phyloP scores from a whole-genome alignment of 2,888 invertebrate species.

The Hyppa rectilinea region DNA sequence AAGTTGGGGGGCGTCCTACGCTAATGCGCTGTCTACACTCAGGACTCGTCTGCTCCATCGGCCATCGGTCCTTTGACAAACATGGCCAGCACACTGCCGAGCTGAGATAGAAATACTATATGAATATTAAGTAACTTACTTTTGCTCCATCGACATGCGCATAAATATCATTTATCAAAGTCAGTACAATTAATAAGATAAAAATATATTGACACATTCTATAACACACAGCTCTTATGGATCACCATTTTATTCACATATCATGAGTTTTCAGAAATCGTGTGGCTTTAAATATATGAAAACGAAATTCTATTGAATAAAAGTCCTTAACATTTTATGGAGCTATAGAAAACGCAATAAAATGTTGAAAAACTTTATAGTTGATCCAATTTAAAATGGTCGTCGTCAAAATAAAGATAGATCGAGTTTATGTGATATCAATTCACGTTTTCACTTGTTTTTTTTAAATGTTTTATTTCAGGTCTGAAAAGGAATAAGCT shows the following conservation, averaged over 20 bases:
- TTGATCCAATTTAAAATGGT: slow-evolving; percentile 38
- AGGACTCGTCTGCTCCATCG: no score
- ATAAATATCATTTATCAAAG: slow-evolving; percentile 51
- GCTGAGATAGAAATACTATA: no score
- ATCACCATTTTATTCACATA: slow-evolving; percentile 48
- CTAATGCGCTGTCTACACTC: no score
- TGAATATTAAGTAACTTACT: slow-evolving; percentile 67
- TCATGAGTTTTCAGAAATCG: not conserved
- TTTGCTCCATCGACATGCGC: slow-evolving; percentile 83
- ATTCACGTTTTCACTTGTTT: slow-evolving; percentile 24
- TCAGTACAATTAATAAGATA: slow-evolving; percentile 2
- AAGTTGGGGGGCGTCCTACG: no score
- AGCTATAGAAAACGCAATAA: slow-evolving; percentile 38
- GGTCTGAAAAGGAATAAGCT: slow-evolving; percentile 2
- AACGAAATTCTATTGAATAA: slow-evolving; percentile 39
- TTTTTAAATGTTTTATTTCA: not conserved
- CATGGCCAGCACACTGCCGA: no score
- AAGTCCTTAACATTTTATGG: slow-evolving; percentile 49
- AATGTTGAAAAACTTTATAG: slow-evolving; percentile 45
- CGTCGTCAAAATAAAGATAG: slow-evolving; percentile 14
- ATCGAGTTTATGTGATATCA: slow-evolving; percentile 19
- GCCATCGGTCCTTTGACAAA: no score
- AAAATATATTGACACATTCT: slow-evolving; percentile 54
- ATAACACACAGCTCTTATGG: slow-evolving; percentile 5
- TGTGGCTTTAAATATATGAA: slow-evolving; percentile 24